phyloP scores from a whole-genome alignment of 1,140 invertebrate species.

The Hetaerina americana region DNA sequence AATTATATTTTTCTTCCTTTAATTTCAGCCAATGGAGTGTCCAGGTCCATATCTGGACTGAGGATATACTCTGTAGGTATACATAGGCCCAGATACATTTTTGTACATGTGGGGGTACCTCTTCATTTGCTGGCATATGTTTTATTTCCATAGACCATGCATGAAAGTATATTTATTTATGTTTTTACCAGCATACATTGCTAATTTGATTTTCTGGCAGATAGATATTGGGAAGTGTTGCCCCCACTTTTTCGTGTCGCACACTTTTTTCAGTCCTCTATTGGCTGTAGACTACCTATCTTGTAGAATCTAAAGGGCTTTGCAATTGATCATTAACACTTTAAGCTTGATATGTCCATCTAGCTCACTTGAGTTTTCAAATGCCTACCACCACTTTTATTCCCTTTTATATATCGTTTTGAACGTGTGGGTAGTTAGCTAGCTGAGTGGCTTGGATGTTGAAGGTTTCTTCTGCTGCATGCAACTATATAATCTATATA shows the following conservation, averaged over 20 bases:
- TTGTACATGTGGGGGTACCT: background rate
- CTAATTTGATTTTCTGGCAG: background rate
- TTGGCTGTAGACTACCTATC: background rate
- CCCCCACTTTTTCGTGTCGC: background rate
- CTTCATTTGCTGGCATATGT: background rate
- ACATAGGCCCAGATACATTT: background rate
- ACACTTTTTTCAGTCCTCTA: background rate
- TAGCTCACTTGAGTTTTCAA: too few relatives aligned
- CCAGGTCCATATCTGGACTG: slow-evolving; percentile 28
- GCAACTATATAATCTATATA: too few relatives aligned
- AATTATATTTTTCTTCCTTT: slow-evolving; percentile 17
- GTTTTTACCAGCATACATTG: background rate
- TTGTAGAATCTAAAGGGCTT: background rate
- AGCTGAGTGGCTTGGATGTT: too few relatives aligned
- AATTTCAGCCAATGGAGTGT: slow-evolving; percentile 32
- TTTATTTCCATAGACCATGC: background rate
- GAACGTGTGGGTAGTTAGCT: too few relatives aligned
- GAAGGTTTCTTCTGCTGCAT: too few relatives aligned
- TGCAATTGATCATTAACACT: background rate
- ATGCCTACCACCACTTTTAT: too few relatives aligned
- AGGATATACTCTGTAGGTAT: slow-evolving; percentile 33
- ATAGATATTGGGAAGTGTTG: background rate
- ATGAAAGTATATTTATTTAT: too few relatives aligned
- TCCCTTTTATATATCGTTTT: too few relatives aligned
- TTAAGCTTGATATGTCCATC: background rate